Conservation (phyloP, 2,113 vertebrate species). For the human (Homo sapiens) region DNA sequence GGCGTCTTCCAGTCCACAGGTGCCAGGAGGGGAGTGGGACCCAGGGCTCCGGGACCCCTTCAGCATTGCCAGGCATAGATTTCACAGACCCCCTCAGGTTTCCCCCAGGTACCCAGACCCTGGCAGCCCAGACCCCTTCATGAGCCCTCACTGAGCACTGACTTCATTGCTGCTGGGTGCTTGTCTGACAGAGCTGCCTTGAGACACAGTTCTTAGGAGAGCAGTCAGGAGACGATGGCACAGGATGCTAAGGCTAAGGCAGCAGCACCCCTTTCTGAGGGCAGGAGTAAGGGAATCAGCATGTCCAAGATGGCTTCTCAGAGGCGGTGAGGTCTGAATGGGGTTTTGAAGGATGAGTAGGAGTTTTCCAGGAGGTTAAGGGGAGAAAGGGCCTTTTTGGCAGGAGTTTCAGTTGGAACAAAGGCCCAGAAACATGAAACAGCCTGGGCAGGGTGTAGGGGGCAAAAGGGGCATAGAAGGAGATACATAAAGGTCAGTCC, state of each 20-base stretch:
- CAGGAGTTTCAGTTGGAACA: not conserved
- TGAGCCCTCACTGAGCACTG: not conserved
- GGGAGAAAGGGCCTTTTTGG: not conserved
- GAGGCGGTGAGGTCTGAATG: not conserved
- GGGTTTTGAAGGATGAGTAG: slow-evolving; percentile 29
- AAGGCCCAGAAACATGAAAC: not conserved
- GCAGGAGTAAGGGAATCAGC: not conserved
- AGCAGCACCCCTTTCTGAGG: not conserved
- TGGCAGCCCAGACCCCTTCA: not conserved
- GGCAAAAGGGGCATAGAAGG: not conserved
- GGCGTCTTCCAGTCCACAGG: slow-evolving; percentile 95
- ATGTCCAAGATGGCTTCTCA: not conserved
- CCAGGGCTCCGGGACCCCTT: fast-evolving
- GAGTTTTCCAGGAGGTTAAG: not conserved
- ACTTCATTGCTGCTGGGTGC: not conserved
- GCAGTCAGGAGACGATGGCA: not conserved
- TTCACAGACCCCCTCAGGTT: not conserved
- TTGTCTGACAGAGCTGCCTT: not conserved
- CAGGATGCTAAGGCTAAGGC: too few species aligned
- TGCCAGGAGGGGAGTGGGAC: slow-evolving; percentile 59
- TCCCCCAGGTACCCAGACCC: not conserved
- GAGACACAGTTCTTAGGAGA: not conserved
- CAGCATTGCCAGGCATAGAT: not conserved
- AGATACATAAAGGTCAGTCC: not conserved
- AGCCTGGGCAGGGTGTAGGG: not conserved